These are phyloP conservation scores for Hemiscyllium ocellatum DNA, from an alignment of 2,113 vertebrate genomes.

Conservation along the genomic window DNA sequence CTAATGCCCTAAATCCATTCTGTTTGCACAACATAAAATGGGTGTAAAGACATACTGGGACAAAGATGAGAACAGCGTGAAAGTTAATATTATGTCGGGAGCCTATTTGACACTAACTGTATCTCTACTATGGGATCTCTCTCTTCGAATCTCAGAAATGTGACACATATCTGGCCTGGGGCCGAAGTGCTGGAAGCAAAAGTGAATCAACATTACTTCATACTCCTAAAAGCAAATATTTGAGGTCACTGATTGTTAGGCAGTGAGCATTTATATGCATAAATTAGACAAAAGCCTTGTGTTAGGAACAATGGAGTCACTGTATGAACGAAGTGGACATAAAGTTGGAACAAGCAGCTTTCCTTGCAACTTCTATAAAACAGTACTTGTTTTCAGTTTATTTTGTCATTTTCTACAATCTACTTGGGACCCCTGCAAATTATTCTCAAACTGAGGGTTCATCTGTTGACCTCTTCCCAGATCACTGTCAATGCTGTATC, in stretches of 20 bases:
- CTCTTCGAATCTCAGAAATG: background rate
- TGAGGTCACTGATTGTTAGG: background rate
- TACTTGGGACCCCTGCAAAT: background rate
- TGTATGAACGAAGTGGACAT: constrained; percentile 13
- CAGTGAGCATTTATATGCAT: constrained; percentile 22
- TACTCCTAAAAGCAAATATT: background rate
- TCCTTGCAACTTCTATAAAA: background rate
- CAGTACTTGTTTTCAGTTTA: background rate
- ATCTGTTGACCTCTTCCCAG: constrained; percentile 10
- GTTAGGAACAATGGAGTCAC: background rate
- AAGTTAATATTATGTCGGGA: background rate
- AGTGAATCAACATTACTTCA: background rate
- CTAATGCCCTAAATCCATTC: too few relatives aligned
- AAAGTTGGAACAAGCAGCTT: constrained; percentile 21
- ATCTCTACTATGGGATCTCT: background rate
- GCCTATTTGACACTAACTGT: background rate
- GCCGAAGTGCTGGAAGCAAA: background rate
- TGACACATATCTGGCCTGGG: background rate
- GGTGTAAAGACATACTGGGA: background rate
- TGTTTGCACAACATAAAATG: background rate
- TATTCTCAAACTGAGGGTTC: background rate
- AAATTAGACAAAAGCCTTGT: constrained; percentile 3
- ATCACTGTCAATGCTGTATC: background rate
- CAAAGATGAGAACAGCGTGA: background rate
- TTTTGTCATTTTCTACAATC: background rate